Percentiles rank a stretch among this genome's conserved stretches.
phyloP scores from a whole-genome alignment of 2,113 vertebrate species.

The Morphnarchus princeps region DNA sequence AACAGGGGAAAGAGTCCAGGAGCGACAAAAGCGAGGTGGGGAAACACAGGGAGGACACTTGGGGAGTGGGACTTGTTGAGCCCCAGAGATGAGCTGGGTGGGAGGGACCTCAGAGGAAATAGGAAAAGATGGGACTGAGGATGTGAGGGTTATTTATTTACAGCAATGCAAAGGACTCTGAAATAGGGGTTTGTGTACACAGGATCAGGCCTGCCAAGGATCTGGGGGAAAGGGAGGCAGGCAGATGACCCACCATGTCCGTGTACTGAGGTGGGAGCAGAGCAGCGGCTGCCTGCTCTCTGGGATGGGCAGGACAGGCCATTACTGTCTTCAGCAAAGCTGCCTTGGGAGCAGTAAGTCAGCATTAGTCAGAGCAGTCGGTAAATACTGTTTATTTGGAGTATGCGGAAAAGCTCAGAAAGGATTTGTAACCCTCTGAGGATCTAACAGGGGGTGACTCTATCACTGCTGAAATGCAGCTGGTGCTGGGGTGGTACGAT shows the following conservation, averaged over 20 bases:
- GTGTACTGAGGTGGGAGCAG: accelerated
- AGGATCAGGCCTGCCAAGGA: neutral
- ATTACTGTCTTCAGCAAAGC: neutral
- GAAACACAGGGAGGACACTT: neutral
- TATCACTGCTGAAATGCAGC: neutral
- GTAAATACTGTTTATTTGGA: neutral
- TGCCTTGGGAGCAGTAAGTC: neutral
- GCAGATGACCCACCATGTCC: accelerated
- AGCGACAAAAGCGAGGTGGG: neutral
- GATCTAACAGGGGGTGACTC: neutral
- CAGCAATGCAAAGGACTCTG: neutral
- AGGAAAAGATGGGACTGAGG: neutral
- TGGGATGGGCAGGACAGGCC: neutral
- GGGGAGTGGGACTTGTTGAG: neutral
- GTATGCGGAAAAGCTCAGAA: neutral
- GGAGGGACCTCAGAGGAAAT: neutral
- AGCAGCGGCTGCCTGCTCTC: neutral
- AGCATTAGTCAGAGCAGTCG: neutral
- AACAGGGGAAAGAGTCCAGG: neutral
- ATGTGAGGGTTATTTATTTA: neutral
- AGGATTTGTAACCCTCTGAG: neutral
- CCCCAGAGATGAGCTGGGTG: accelerated
- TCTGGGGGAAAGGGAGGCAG: neutral
- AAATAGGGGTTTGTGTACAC: neutral
- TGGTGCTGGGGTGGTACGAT: neutral